phyloP scores from a whole-genome alignment of 2,888 invertebrate genomes.

The Tachina lurida region DNA sequence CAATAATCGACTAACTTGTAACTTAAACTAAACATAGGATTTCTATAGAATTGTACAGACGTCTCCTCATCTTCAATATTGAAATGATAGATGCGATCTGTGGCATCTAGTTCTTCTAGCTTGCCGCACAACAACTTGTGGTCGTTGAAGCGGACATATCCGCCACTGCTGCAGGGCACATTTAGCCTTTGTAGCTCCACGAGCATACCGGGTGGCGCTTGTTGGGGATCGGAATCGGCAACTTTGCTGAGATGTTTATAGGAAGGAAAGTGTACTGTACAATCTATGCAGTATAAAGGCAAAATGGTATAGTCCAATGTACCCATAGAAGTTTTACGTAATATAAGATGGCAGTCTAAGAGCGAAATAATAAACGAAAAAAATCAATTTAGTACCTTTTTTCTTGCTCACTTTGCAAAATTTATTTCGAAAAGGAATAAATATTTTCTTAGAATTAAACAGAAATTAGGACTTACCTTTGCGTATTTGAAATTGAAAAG shows the following conservation, averaged over 20 bases:
- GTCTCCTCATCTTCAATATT: slow-evolving; percentile 83
- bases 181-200: slow-evolving; percentile 87
- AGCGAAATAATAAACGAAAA: not conserved
- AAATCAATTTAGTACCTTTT: not conserved
- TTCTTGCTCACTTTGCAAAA: not conserved
- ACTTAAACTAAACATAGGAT: slow-evolving; percentile 87
- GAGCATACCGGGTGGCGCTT: slow-evolving; percentile 84
- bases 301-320: slow-evolving; percentile 77
- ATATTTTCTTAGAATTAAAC: not conserved
- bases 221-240: slow-evolving; percentile 38
- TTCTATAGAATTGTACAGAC: slow-evolving; percentile 85
- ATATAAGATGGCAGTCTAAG: slow-evolving; percentile 78
- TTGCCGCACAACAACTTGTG: slow-evolving; percentile 86
- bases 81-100: slow-evolving; percentile 86
- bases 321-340: slow-evolving; percentile 76
- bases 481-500: slow-evolving; percentile 76
- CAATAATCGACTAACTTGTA: slow-evolving; percentile 89
- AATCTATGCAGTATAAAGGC: slow-evolving; percentile 78
- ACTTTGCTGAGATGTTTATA: slow-evolving; percentile 72
- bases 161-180: slow-evolving; percentile 87
- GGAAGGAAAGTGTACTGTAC: slow-evolving; percentile 79
- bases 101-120: slow-evolving; percentile 86
- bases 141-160: slow-evolving; percentile 85
- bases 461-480: slow-evolving; percentile 74
- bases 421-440: not conserved